Base-by-base conservation (phyloP, 2,113 vertebrate genomes). In the Serilophus lunatus region DNA sequence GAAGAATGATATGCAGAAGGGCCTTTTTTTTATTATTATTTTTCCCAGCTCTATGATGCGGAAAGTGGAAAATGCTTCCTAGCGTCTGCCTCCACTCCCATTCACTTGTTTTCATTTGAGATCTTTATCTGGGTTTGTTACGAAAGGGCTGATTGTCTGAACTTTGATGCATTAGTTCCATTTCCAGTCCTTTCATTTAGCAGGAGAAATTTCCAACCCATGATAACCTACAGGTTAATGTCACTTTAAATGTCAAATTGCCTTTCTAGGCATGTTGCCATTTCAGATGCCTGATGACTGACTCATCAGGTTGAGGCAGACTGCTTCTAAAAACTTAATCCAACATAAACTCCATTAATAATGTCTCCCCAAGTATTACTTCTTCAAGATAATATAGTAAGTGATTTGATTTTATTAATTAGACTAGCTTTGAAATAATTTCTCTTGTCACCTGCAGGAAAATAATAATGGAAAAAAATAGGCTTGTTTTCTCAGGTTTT, bases 191-290 rank as follows among this genome's bases (percentile, higher is more conserved):
- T 86, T 93, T 96, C 82, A 64, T 92, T 90, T 92, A 78, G 44
- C 47, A 60, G 57, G 28, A 94, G 82, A 78, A 92, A 66, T 88
- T 86, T 96, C 88, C 92, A 94, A 7, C 76, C 70, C 47, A 0
- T 6, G 91, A 93, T 97, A 97, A 96, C 91, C 92, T 94, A 56
- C 18, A 29, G 88, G 85, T 96, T 96, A 96, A 96, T 77, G 90
- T 92, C 82, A 64, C 83, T 96, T 89, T 92, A 93, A 93, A 94
- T 83, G 82, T 92, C 90, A 71, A 59, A 88, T 88, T 70, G 88
- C 68, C 64, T 80, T 71, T 90, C 81, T 88, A 1, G 26, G 79
- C 49, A 13, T 12, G 22, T 82, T 91, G 75, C 92, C 91, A 86
- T 78, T 88, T 83, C 64, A 75, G 35, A 93, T 96, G 80, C 88